phyloP scores from a whole-genome alignment of 2,113 vertebrate species.

The Seriola rivoliana region DNA sequence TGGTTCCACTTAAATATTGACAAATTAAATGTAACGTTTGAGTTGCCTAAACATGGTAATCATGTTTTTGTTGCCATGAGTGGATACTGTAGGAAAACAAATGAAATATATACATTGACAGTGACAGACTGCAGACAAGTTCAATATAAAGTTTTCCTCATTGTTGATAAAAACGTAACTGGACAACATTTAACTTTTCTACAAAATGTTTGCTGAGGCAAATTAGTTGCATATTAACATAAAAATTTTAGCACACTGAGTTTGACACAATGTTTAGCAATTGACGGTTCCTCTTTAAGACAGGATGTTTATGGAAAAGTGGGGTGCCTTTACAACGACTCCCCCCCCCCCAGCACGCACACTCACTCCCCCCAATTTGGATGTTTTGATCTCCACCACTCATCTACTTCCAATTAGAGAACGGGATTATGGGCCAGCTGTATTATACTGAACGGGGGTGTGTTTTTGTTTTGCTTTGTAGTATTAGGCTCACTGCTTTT shows the following conservation, averaged over 20 bases:
- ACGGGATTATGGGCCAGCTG: constrained; percentile 71
- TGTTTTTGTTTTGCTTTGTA: constrained; percentile 77
- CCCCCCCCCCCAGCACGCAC: too few relatives aligned
- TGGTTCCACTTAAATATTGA: background rate
- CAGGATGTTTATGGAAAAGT: background rate
- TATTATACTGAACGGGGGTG: constrained; percentile 50
- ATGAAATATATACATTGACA: background rate
- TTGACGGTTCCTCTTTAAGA: background rate
- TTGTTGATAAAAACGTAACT: too few relatives aligned
- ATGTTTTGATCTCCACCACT: constrained; percentile 69
- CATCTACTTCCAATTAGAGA: constrained; percentile 75
- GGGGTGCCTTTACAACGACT: constrained; percentile 11
- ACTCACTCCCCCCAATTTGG: background rate
- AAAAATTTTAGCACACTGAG: background rate
- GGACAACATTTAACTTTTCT: too few relatives aligned
- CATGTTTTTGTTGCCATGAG: too few relatives aligned
- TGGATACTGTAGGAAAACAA: background rate
- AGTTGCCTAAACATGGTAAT: too few relatives aligned
- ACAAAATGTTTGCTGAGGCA: background rate
- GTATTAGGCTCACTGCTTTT: constrained; percentile 71
- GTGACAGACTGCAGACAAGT: background rate
- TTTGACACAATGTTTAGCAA: constrained; percentile 3
- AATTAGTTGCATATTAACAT: background rate
- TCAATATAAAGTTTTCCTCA: background rate
- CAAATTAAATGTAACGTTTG: background rate